Conservation (phyloP, 2,888 invertebrate genomes). For the Nebria brevicollis region DNA sequence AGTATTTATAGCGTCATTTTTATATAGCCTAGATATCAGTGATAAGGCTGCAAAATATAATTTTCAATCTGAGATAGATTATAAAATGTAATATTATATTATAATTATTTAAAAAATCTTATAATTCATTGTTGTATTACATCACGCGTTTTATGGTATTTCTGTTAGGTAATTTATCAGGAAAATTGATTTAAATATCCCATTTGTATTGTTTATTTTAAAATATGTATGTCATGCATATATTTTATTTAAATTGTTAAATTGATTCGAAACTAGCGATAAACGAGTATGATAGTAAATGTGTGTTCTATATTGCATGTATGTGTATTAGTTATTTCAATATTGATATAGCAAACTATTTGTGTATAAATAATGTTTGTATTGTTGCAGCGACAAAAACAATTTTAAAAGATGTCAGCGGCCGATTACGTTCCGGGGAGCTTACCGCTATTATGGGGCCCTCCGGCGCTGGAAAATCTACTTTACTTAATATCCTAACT, state of each 20-base stretch:
- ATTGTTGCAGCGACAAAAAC: conserved; percentile 79
- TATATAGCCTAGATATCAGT: too few relatives aligned
- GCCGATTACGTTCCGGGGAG: conserved; percentile 87
- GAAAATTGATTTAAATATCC: too few relatives aligned
- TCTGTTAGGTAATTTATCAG: too few relatives aligned
- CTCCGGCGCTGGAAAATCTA: conserved; percentile 94
- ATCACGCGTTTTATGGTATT: too few relatives aligned
- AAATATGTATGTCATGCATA: too few relatives aligned
- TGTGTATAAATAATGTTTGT: conserved; percentile 47
- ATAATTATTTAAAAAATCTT: neutral
- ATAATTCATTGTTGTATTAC: too few relatives aligned
- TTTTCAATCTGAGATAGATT: neutral
- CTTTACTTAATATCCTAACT: conserved; percentile 91
- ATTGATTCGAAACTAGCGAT: too few relatives aligned
- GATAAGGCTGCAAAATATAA: neutral
- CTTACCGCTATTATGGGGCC: conserved; percentile 98
- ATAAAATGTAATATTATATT: neutral
- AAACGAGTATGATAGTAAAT: too few relatives aligned
- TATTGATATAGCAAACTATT: neutral
- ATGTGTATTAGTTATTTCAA: neutral
- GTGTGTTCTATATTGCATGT: neutral
- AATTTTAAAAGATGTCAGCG: conserved; percentile 90
- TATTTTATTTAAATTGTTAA: too few relatives aligned
- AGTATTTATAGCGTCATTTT: too few relatives aligned
- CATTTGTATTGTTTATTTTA: too few relatives aligned